A percentile compares a stretch with the other conserved stretches of the same genome.
phyloP scores from a whole-genome alignment of 2,888 invertebrate genomes.

The Therioaphis trifolii region DNA sequence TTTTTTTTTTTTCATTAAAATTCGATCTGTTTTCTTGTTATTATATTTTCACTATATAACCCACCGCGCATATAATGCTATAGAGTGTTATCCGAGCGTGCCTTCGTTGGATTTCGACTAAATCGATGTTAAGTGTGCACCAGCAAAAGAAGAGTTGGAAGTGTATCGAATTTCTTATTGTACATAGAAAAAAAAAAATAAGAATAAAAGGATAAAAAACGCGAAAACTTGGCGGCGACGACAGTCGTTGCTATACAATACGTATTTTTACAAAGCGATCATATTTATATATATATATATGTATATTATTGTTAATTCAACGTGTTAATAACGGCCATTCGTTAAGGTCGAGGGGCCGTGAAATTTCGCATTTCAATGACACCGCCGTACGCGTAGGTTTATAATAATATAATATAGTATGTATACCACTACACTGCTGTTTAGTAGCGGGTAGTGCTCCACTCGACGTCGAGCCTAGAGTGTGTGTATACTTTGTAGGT shows the following conservation, averaged over 20 bases:
- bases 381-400: background rate
- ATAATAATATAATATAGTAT: no score
- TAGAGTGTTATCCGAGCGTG: background rate
- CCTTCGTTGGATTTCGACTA: background rate
- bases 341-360: slow-evolving; percentile 26
- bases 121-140: background rate
- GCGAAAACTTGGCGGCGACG: background rate
- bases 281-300: background rate
- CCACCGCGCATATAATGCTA: background rate
- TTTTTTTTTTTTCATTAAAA: slow-evolving; percentile 1
- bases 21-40: slow-evolving; percentile 1
- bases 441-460: background rate
- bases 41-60: background rate
- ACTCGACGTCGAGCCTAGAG: background rate
- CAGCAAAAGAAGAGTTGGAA: background rate
- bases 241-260: background rate
- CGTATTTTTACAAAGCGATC: background rate
- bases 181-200: background rate
- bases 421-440: background rate
- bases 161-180: slow-evolving; percentile 35
- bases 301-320: background rate
- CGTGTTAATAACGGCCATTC: background rate
- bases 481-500: no score
- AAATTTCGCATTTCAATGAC: slow-evolving; percentile 16
- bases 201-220: background rate